A percentile compares a stretch with the other conserved stretches of the same genome.
Conservation (phyloP, 2,888 invertebrate species). For the Drosophila anceps region DNA sequence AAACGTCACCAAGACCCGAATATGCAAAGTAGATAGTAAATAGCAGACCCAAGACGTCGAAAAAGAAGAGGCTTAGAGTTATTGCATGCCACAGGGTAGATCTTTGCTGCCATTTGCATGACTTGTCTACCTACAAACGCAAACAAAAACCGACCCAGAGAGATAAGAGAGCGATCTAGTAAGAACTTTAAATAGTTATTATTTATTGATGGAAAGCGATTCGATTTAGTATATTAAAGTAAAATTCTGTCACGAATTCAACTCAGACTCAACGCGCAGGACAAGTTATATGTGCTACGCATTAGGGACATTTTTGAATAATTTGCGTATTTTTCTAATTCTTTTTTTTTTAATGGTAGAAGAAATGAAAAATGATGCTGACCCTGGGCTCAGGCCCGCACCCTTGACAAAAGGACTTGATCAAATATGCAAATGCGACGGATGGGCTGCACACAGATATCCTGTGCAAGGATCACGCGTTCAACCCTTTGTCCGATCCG, state of each 20-base stretch:
- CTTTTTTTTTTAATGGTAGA: constrained; percentile 19
- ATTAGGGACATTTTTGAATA: constrained; percentile 58
- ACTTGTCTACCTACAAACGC: constrained; percentile 23
- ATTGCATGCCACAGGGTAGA: constrained; percentile 42
- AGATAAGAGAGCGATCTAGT: neutral
- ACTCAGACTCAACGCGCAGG: constrained; percentile 11
- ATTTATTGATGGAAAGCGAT: neutral
- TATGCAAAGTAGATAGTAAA: constrained; percentile 68
- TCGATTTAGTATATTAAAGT: neutral
- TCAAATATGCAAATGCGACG: constrained; percentile 79
- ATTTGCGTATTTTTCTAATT: constrained; percentile 68
- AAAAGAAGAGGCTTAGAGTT: constrained; percentile 18
- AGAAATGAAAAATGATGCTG: constrained; percentile 77
- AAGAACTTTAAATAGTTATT: neutral
- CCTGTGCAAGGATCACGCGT: constrained; percentile 63
- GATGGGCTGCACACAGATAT: constrained; percentile 53
- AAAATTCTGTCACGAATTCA: neutral
- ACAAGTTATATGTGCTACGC: constrained; percentile 33
- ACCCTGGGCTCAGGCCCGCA: constrained; percentile 48
- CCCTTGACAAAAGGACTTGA: constrained; percentile 67
- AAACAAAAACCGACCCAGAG: constrained; percentile 3
- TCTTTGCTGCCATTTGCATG: constrained; percentile 39
- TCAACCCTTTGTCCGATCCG: constrained; percentile 76
- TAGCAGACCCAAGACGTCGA: constrained; percentile 14
- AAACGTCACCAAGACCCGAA: constrained; percentile 39